Conservation (phyloP, 2,113 vertebrate species). For the Cyanoderma ruficeps region DNA sequence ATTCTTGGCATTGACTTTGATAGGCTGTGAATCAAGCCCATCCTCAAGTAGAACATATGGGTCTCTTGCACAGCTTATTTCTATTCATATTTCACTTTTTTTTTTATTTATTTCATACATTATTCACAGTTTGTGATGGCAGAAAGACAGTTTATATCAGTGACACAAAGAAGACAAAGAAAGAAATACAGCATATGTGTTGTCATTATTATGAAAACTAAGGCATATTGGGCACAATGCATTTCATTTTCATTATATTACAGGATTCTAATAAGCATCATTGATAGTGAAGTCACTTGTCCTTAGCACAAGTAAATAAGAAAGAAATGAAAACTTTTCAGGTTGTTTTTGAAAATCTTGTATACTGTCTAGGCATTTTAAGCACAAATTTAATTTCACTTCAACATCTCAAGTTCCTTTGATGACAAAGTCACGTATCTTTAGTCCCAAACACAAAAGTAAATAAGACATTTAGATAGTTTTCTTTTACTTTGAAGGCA, state of each 20-base stretch:
- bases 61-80: slow-evolving; percentile 20
- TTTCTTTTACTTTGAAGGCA: slow-evolving; percentile 64
- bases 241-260: slow-evolving; percentile 68
- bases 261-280: slow-evolving; percentile 58
- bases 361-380: slow-evolving; percentile 68
- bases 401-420: slow-evolving; percentile 65
- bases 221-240: slow-evolving; percentile 64
- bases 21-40: slow-evolving; percentile 22
- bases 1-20: slow-evolving; percentile 50
- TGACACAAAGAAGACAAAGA: slow-evolving; percentile 66
- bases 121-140: slow-evolving; percentile 65
- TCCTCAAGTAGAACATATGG: slow-evolving; percentile 6
- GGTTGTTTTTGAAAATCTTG: slow-evolving; percentile 64
- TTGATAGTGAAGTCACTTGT: slow-evolving; percentile 62
- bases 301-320: slow-evolving; percentile 47
- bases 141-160: slow-evolving; percentile 61
- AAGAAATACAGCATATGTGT: slow-evolving; percentile 62
- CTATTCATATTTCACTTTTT: slow-evolving; percentile 24
- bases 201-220: slow-evolving; percentile 68
- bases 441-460: slow-evolving; percentile 63
- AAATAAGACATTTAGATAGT: slow-evolving; percentile 72
- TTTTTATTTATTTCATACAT: slow-evolving; percentile 67
- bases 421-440: slow-evolving; percentile 66
- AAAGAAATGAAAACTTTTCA: slow-evolving; percentile 54
- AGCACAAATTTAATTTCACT: slow-evolving; percentile 70